These are phyloP conservation scores for Drosophila kuntzei DNA, from an alignment of 2,888 invertebrate genomes.

Conservation along the genomic window DNA sequence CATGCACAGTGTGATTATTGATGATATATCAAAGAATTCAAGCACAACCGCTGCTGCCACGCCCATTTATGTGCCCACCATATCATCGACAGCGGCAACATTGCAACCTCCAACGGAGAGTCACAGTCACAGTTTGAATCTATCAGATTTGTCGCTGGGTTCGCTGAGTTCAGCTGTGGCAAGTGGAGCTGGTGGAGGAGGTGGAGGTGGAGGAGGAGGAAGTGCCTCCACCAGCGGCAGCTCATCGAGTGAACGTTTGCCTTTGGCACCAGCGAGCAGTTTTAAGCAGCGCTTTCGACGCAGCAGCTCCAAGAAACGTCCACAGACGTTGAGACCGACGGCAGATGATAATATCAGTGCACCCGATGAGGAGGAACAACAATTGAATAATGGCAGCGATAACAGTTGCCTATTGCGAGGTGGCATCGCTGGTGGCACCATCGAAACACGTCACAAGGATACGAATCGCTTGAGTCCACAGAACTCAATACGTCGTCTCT, in stretches of 20 bases:
- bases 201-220: conserved; percentile 22
- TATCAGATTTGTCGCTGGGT: conserved; percentile 54
- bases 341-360: conserved; percentile 80
- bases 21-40: conserved; percentile 83
- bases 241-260: conserved; percentile 64
- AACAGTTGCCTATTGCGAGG: conserved; percentile 87
- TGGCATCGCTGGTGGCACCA: conserved; percentile 75
- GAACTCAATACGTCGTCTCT: conserved; percentile 87
- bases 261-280: conserved; percentile 85
- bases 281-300: conserved; percentile 90
- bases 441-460: conserved; percentile 89
- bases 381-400: conserved; percentile 90
- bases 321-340: conserved; percentile 31
- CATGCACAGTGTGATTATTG: conserved; percentile 80
- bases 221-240: conserved; percentile 69
- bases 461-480: conserved; percentile 89
- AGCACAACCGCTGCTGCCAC: conserved; percentile 68
- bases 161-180: conserved; percentile 21
- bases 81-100: conserved; percentile 72
- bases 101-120: conserved; percentile 62
- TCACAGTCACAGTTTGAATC: conserved; percentile 37
- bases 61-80: conserved; percentile 81
- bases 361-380: conserved; percentile 87
- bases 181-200: background rate
- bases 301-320: conserved; percentile 89